Evolutionary conservation across 2,113 vertebrate species (phyloP), one percentile per base, ranked within the genome.

Genomic region (Alouatta palliata): DNA sequence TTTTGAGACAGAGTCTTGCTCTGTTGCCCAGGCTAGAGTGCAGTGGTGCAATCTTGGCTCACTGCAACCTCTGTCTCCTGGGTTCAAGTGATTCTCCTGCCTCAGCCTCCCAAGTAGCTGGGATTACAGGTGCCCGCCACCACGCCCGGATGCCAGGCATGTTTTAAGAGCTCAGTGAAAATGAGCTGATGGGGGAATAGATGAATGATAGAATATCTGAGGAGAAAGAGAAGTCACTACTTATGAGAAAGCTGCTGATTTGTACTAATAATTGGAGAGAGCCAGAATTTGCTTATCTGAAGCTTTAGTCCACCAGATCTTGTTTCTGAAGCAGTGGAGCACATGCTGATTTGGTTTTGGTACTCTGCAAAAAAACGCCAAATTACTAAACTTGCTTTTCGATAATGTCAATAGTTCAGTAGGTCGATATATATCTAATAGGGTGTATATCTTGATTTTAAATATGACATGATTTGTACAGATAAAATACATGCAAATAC

Each of bases 381-480:
- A 64, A 49, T 91, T 37, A 83, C 8, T 91, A 17, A 86, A 91
- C 70, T 82, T 96, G 92, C 25, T 93, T 91, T 75, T 56, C 68
- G 30, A 49, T 91, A 43, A 54, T 32, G 82, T 94, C 93, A 21
- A 16, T 83, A 7, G 20, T 47, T 92, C 40, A 79, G n/a, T 61
- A 85, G 30, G 82, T 95, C 21, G 23, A 5, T 25, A 7, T 35
- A 40, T 32, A 58, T 37, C 11, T 56, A 49, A 19, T 81, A n/a
- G 76, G 47, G 8, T 30, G 0, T 37, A 25, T 71, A 56, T 27
- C 23, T 88, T 91, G 19, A 47, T 75, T 96, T 96, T 87, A 82
- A 90, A 47, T 91, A 68, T 17, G 19, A 61, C 82, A 40, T 91
- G 25, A 6, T 75, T 91, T 92, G 47, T 61, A 2, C 32, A 77